phyloP scores from a whole-genome alignment of 1,140 invertebrate species.

The Cydia pomonella region DNA sequence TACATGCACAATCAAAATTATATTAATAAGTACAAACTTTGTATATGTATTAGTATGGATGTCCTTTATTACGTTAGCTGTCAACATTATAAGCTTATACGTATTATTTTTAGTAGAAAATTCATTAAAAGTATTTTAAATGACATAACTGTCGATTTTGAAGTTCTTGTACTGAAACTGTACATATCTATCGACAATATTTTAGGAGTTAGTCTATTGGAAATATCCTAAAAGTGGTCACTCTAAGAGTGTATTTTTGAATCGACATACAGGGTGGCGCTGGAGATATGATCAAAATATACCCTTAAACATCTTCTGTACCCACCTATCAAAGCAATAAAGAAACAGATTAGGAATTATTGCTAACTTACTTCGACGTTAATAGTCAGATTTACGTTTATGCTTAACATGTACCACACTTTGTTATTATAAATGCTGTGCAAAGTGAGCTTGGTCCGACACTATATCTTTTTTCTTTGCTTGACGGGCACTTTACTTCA shows the following conservation, averaged over 20 bases:
- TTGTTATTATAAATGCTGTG: too few relatives aligned
- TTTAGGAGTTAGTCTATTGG: not conserved
- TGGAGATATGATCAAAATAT: not conserved
- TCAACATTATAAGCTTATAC: not conserved
- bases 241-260: not conserved
- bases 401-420: too few relatives aligned
- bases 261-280: not conserved
- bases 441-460: too few relatives aligned
- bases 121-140: not conserved
- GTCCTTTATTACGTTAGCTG: not conserved
- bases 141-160: too few relatives aligned
- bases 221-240: not conserved
- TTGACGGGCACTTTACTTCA: too few relatives aligned
- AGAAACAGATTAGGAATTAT: too few relatives aligned
- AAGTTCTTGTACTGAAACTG: conserved; percentile 2
- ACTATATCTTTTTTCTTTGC: too few relatives aligned
- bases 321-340: too few relatives aligned
- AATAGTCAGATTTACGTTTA: too few relatives aligned
- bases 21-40: conserved; percentile 14
- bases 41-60: not conserved
- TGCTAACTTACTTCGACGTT: too few relatives aligned
- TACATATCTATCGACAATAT: conserved; percentile 31
- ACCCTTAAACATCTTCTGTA: too few relatives aligned
- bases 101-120: not conserved
- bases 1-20: conserved; percentile 1